Base-by-base conservation (phyloP, 2,113 vertebrate species). In the Martes martes region DNA sequence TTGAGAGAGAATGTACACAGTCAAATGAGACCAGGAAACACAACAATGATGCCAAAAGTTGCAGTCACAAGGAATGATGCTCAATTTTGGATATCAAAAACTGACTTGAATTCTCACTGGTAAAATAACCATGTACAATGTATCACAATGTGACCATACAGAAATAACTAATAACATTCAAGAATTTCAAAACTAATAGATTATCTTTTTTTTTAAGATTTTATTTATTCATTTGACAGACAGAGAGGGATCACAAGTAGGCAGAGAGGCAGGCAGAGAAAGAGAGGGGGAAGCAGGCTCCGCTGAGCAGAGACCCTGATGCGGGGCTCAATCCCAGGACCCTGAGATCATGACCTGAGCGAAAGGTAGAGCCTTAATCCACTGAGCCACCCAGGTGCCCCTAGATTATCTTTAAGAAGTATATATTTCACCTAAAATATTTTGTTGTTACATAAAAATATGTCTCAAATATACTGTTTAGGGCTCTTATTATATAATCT, bases 371-470 rank as follows among this genome's bases (percentile, higher is more conserved):
- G 52, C 16, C 16, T 55, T 55, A 55, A 55, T 4, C 52, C 52
- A 55, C 15, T 55, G 52, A 55, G 15, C 52, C 52, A 55, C 52
- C 52, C 52, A 55, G 52, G 52, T 55, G 16, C 15, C 52, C 52
- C 52, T 67, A 86, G 4, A 84, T 18, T 85, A 76, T 74, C 45
- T 87, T 90, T 7, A 94, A 92, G 52, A 88, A 90, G 19, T 65
- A 52, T 28, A 31, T 39, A 94, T 67, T 96, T 74, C 28, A 91
- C 47, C 4, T 90, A 81, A 95, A 95, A 93, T 94, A 55, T 24
- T 86, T 84, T 87, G 24, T 79, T 85, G 95, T 42, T 26, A 78
- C 28, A 63, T 95, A 71, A 94, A 89, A 95, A 90, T n/a, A 90
- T n/a, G 55, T 10, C 92, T 61, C 63, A 47, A 95, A 80, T 39